A percentile compares a stretch with the other conserved stretches of the same genome.
Evolutionary conservation across 2,888 invertebrate genomes (phyloP).

Genomic region (Girardia tigrina): DNA sequence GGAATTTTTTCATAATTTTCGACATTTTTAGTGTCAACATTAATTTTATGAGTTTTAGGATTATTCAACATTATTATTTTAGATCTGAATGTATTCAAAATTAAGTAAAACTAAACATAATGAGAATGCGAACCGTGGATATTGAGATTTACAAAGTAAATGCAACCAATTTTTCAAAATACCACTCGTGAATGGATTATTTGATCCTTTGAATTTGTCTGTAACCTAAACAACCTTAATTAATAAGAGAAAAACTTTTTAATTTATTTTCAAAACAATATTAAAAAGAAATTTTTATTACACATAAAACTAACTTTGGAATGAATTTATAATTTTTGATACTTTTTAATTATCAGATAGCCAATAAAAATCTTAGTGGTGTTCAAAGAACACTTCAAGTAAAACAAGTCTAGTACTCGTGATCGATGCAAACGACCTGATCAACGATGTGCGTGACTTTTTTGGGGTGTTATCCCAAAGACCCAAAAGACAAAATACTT

Average conservation of each 20-base stretch:
- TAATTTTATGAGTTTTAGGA: background rate
- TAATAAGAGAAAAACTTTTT: background rate
- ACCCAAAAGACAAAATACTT: no score
- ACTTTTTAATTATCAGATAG: no score
- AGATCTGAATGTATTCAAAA: background rate
- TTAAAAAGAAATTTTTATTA: no score
- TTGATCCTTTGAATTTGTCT: slow-evolving; percentile 7
- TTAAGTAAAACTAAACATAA: background rate
- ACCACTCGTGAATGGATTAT: slow-evolving; percentile 2
- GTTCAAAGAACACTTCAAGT: no score
- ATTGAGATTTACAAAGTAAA: slow-evolving; percentile 19
- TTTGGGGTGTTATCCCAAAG: no score
- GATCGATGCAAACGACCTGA: no score
- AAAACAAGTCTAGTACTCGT: no score
- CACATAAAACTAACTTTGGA: no score
- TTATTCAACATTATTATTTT: background rate
- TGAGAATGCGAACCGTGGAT: background rate
- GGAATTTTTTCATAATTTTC: slow-evolving; percentile 4
- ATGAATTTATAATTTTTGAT: no score
- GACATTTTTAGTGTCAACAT: background rate
- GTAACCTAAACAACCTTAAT: slow-evolving; percentile 16
- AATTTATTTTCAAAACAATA: background rate
- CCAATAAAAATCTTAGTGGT: no score
- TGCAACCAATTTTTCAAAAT: background rate
- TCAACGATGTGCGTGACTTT: no score